Base-by-base conservation (phyloP, 2,113 vertebrate genomes). In the Phaethornis superciliosus region DNA sequence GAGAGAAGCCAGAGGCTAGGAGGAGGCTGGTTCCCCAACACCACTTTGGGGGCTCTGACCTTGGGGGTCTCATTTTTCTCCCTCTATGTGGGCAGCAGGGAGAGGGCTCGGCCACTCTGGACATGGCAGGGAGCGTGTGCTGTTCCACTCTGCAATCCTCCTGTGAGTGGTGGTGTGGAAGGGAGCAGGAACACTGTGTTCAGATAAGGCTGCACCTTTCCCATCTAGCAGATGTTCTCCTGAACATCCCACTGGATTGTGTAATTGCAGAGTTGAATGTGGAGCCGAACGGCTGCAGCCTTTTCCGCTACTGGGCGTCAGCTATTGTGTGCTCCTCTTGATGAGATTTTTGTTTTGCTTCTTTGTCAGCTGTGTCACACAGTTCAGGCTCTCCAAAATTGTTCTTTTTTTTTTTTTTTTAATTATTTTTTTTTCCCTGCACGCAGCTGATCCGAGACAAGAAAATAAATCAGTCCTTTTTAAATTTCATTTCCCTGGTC, bases 401-500 rank as follows among this genome's bases (percentile, higher is more conserved):
- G 51, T 44, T 64, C 35, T 64, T 56, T 69, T 54, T 54, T n/a
- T 47, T n/a, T n/a, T n/a, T n/a, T 40, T 40, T 40, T 12, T 12
- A 40, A 40, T 40, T n/a, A n/a, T 40, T 40, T 40, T 40, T 40
- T 40, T 40, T 40, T 40, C 40, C 9, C 54, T 70, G 9, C 63
- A 21, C 1, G 7, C 88, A 95, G 82, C 93, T 97, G 93, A 95
- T 95, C 35, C 0, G 3, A 94, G 77, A 78, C 88, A 95, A 93
- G 90, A 69, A 81, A 95, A 85, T 60, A 77, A 96, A 96, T 96
- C 81, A 88, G 64, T 70, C 75, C 92, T 81, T 95, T 96, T 91
- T 60, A 63, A 58, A 75, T 91, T 95, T 93, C 40, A 90, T 93
- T 93, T 94, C 88, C 83, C 76, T 68, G 69, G 58, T 63, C 89